Conservation (phyloP, 2,113 vertebrate genomes). For the Hymenochirus boettgeri region DNA sequence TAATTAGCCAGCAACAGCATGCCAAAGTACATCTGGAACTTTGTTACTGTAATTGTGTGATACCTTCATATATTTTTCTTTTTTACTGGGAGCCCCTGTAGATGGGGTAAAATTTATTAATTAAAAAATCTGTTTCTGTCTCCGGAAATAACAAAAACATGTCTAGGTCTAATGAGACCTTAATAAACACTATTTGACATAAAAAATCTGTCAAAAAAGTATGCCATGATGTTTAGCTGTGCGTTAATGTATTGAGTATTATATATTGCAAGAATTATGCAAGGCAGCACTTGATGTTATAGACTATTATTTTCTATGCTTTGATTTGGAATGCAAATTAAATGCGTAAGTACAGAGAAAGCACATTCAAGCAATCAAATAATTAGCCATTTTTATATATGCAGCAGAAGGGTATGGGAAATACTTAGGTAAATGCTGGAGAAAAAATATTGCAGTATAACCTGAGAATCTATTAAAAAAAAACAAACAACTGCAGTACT, state of each 20-base stretch:
- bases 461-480: conserved; percentile 24
- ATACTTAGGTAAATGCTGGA: conserved; percentile 30
- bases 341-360: conserved; percentile 49
- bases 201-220: too few relatives aligned
- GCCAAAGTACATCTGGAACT: too few relatives aligned
- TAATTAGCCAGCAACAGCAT: too few relatives aligned
- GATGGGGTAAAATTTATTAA: too few relatives aligned
- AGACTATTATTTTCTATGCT: conserved; percentile 3
- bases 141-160: too few relatives aligned
- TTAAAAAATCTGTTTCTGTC: too few relatives aligned
- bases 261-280: neutral
- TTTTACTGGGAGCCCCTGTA: too few relatives aligned
- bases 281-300: neutral
- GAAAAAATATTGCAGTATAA: conserved; percentile 39
- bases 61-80: too few relatives aligned
- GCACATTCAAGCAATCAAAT: conserved; percentile 53
- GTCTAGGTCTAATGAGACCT: too few relatives aligned
- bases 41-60: too few relatives aligned
- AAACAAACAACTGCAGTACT: conserved; percentile 27
- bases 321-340: conserved; percentile 49
- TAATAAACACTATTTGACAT: too few relatives aligned
- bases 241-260: neutral
- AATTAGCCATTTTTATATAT: conserved; percentile 49
- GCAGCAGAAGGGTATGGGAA: neutral
- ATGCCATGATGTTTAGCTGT: too few relatives aligned